phyloP scores from a whole-genome alignment of 2,113 vertebrate species.

The Gila orcuttii region DNA sequence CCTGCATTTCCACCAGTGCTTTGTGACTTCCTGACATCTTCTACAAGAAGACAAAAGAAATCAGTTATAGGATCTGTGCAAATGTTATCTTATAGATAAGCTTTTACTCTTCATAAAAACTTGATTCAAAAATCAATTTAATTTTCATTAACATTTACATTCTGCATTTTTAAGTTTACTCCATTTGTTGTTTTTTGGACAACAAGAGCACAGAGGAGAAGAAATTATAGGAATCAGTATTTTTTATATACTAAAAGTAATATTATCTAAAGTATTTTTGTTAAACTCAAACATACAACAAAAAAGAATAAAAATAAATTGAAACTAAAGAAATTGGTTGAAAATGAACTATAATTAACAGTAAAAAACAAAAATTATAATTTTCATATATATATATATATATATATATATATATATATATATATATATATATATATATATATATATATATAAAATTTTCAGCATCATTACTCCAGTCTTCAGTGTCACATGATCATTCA shows the following conservation, averaged over 20 bases:
- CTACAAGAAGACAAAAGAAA: constrained; percentile 74
- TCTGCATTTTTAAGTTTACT: too few species aligned
- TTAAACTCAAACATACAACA: not conserved
- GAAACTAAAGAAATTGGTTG: not conserved
- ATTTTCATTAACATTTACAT: too few species aligned
- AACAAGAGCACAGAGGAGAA: too few species aligned
- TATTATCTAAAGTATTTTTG: not conserved
- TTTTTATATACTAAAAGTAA: not conserved
- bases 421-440: too few species aligned
- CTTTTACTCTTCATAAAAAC: too few species aligned
- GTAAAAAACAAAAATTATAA: not conserved
- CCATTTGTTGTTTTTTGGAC: too few species aligned
- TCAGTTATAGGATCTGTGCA: not conserved
- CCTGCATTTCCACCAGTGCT: constrained; percentile 97
- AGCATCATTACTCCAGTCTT: too few species aligned
- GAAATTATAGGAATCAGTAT: not conserved
- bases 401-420: too few species aligned
- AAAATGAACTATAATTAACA: not conserved
- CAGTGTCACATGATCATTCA: too few species aligned
- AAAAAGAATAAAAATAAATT: not conserved
- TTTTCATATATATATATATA: too few species aligned
- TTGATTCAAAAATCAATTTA: too few species aligned
- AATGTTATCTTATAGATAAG: not conserved
- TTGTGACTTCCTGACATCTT: constrained; percentile 96
- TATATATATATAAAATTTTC: too few species aligned